phyloP scores from a whole-genome alignment of 2,113 vertebrate genomes.

The Podarcis muralis region DNA sequence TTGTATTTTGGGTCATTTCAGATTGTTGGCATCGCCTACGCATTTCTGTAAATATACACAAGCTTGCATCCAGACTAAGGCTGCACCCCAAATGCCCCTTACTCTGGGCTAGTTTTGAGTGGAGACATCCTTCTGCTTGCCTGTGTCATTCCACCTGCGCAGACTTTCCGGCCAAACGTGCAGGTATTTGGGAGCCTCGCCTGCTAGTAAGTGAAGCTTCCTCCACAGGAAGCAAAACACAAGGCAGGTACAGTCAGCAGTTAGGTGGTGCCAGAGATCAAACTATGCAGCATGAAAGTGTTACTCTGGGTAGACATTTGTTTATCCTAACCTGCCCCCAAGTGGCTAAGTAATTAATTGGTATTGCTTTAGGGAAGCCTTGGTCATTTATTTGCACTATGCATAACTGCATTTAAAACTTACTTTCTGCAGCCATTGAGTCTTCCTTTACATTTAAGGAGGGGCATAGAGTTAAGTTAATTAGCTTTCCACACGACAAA shows the following conservation, averaged over 20 bases:
- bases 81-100: background rate
- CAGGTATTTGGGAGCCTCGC: too few species aligned
- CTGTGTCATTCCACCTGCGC: too few species aligned
- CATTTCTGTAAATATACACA: background rate
- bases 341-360: slow-evolving; percentile 37
- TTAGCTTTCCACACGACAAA: background rate
- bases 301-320: background rate
- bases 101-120: too few species aligned
- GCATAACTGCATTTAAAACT: background rate
- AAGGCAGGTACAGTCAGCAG: too few species aligned
- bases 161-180: too few species aligned
- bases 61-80: background rate
- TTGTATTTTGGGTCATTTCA: background rate
- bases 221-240: too few species aligned
- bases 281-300: too few species aligned
- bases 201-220: background rate
- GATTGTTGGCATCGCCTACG: background rate
- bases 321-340: slow-evolving; percentile 67
- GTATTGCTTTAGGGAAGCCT: too few species aligned
- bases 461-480: too few species aligned
- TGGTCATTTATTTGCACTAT: background rate
- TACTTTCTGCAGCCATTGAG: background rate
- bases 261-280: too few species aligned
- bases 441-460: background rate
- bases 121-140: too few species aligned